These are phyloP conservation scores for Agelastica alni DNA, from an alignment of 2,888 invertebrate species.

Conservation along the genomic window DNA sequence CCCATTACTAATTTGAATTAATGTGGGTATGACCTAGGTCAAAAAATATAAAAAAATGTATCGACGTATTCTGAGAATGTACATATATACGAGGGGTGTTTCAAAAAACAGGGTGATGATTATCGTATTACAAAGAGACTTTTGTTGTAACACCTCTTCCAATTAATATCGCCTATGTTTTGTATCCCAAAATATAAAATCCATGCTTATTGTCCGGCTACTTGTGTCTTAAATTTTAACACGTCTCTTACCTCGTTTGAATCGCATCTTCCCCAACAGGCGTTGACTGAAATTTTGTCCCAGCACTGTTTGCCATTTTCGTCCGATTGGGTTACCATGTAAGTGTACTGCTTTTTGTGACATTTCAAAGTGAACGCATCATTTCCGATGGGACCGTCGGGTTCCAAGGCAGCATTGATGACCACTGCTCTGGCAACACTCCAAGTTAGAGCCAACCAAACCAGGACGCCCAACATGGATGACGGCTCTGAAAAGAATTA, in stretches of 20 bases:
- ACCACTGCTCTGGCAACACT: slow-evolving; percentile 28
- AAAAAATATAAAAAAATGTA: no score
- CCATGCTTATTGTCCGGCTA: no score
- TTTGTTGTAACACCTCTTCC: no score
- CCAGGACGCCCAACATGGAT: slow-evolving; percentile 20
- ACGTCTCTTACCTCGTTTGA: slow-evolving; percentile 78
- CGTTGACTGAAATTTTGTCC: slow-evolving; percentile 74
- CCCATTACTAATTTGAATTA: no score
- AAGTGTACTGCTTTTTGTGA: slow-evolving; percentile 68
- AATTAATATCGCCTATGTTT: no score
- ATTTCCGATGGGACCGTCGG: slow-evolving; percentile 49
- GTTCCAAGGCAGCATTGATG: slow-evolving; percentile 42
- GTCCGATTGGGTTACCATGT: slow-evolving; percentile 68
- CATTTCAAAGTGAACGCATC: slow-evolving; percentile 65
- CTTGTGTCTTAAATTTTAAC: no score
- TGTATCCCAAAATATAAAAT: no score
- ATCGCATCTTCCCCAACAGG: slow-evolving; percentile 83
- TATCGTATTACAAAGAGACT: no score
- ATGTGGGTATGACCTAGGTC: no score
- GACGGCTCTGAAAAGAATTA: background rate
- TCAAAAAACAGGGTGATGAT: no score
- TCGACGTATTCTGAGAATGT: no score
- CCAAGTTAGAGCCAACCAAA: slow-evolving; percentile 21
- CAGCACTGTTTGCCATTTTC: slow-evolving; percentile 71
- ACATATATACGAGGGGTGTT: no score